phyloP scores from a whole-genome alignment of 2,888 invertebrate species.

The Dichetophora obliterata region DNA sequence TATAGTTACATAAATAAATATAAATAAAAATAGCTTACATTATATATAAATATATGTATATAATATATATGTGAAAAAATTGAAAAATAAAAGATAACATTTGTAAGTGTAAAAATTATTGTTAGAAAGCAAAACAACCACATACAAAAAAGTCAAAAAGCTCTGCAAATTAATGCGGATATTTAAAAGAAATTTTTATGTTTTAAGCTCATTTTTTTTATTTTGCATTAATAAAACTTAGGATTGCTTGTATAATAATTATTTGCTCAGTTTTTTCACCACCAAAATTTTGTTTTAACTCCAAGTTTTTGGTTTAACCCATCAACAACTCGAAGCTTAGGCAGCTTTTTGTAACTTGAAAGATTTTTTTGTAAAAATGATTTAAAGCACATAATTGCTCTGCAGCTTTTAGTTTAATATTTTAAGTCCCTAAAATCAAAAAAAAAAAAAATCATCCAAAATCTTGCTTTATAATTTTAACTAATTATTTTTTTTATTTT shows the following conservation, averaged over 20 bases:
- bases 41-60: conserved; percentile 40
- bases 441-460: conserved; percentile 21
- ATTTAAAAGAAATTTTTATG: no score
- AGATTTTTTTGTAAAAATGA: conserved; percentile 32
- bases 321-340: conserved; percentile 26
- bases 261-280: no score
- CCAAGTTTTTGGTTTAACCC: no score
- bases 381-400: neutral
- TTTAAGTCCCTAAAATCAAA: neutral
- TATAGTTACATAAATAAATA: conserved; percentile 34
- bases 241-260: no score
- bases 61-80: conserved; percentile 39
- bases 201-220: no score
- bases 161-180: no score
- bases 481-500: neutral
- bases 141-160: no score
- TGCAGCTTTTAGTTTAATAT: conserved; percentile 5
- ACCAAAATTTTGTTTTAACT: neutral
- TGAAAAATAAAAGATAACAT: conserved; percentile 23
- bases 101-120: conserved; percentile 19
- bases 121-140: neutral
- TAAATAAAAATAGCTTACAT: conserved; percentile 35
- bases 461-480: conserved; percentile 47
- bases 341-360: conserved; percentile 12
- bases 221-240: no score